Conservation (phyloP, 2,797 vertebrate genomes). For the Sylvilagus floridanus region DNA sequence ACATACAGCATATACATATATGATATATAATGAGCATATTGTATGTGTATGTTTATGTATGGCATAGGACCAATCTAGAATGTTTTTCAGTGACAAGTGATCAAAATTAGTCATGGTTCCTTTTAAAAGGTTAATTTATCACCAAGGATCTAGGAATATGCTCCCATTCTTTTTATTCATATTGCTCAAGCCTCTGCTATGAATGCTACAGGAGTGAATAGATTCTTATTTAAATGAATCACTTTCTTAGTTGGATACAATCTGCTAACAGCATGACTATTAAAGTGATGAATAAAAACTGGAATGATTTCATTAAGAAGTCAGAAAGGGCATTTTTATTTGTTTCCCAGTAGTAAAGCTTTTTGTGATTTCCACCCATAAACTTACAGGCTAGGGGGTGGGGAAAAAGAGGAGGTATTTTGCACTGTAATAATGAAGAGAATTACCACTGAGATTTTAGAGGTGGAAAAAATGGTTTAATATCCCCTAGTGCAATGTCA, state of each 20-base stretch:
- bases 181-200: conserved; percentile 74
- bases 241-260: conserved; percentile 78
- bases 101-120: not conserved
- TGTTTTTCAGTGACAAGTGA: not conserved
- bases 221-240: conserved; percentile 83
- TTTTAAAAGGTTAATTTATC: conserved; percentile 21
- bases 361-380: conserved; percentile 77
- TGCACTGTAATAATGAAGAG: conserved; percentile 41
- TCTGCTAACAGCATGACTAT: conserved; percentile 76
- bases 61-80: not conserved
- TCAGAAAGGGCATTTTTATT: conserved; percentile 82
- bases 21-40: not conserved
- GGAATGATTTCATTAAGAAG: conserved; percentile 80
- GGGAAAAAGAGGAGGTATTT: conserved; percentile 39
- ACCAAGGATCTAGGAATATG: not conserved
- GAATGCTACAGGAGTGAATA: conserved; percentile 79
- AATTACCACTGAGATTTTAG: not conserved
- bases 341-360: conserved; percentile 76
- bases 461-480: not conserved
- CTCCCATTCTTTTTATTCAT: conserved; percentile 76
- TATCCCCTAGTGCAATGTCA: conserved; percentile 38
- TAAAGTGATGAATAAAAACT: conserved; percentile 77
- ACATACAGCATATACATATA: not conserved
- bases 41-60: not conserved
- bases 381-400: not conserved